Conservation (phyloP, 1,140 invertebrate species). For the Zaprionus gabonicus region DNA sequence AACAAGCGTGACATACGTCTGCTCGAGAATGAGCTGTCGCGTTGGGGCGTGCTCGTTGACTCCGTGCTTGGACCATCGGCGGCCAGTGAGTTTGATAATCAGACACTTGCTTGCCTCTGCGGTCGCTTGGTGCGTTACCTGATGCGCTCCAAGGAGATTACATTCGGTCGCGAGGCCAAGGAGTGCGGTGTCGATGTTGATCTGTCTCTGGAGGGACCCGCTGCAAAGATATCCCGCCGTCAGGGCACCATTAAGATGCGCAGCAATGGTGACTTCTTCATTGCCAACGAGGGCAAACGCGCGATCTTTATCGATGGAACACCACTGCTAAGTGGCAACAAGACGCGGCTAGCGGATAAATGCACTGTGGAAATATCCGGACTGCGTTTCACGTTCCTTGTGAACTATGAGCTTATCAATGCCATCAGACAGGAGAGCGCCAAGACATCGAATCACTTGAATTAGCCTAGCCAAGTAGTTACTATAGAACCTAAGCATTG, state of each 20-base stretch:
- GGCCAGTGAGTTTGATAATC: constrained; percentile 93
- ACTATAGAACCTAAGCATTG: constrained; percentile 12
- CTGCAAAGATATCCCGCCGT: constrained; percentile 92
- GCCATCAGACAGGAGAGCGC: constrained; percentile 92
- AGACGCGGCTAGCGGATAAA: constrained; percentile 95
- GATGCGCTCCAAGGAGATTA: constrained; percentile 98
- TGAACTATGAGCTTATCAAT: constrained; percentile 96
- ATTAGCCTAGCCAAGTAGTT: constrained; percentile 48
- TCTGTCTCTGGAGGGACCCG: constrained; percentile 95
- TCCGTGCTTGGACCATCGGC: constrained; percentile 92
- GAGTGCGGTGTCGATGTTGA: constrained; percentile 97
- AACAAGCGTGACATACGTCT: constrained; percentile 92
- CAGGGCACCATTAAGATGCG: constrained; percentile 95
- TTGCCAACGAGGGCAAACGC: constrained; percentile 97
- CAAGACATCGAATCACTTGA: constrained; percentile 87
- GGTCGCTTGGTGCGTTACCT: constrained; percentile 96
- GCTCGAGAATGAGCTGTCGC: constrained; percentile 94
- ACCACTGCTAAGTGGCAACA: constrained; percentile 93
- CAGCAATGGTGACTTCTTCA: constrained; percentile 96
- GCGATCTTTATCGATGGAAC: constrained; percentile 97
- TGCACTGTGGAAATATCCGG: constrained; percentile 97
- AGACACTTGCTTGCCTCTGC: constrained; percentile 96
- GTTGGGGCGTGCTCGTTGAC: constrained; percentile 97
- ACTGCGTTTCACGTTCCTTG: constrained; percentile 95
- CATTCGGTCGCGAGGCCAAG: constrained; percentile 94